Base-by-base conservation (phyloP, 2,797 vertebrate genomes). In the Spondyliosoma cantharus region DNA sequence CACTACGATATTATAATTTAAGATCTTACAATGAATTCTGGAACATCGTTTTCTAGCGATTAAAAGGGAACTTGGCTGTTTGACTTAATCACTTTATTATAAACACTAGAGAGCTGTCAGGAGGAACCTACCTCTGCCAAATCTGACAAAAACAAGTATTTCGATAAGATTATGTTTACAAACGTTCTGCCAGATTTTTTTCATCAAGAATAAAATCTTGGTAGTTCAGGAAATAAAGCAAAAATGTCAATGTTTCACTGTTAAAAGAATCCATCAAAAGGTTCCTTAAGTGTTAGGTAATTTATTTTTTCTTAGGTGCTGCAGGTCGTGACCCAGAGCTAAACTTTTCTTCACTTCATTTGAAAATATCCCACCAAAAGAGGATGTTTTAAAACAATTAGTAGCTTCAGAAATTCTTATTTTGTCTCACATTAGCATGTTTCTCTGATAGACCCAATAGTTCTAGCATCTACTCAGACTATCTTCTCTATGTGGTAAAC, bases 351-450 rank as follows among this genome's bases (percentile, higher is more conserved):
- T 11, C 43, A 29, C 58, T 53, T 16, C 19, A 42, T 8, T 59
- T 45, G 43, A 9, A 52, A 52, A 53, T 19, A 42, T 64, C 42
- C 24, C 24, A 15, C 29, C 17, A 27, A 14, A 67, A 24, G 7
- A 8, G 32, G 32, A 8, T 37, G 32, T 25, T 57, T 27, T 59
- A 27, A 68, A 76, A 49, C 29, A 67, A 1, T 32, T 11, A 42
- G 5, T 22, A 43, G 16, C 27, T 77, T 71, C 7, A 22, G 24
- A 46, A 76, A 64, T 32, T 46, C 11, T 22, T n/a, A 37, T 58
- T 45, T 53, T 13, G 13, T 52, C 6, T 50, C 43, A 53, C 3
- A 11, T 46, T 15, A 11, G 9, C 19, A 29, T n/a, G n/a, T 42
- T 58, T 54, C 22, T 54, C 17, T 52, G 4, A 13, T 7, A 7